A percentile compares a stretch with the other conserved stretches of the same genome.
Evolutionary conservation across 2,797 vertebrate genomes (phyloP).

Genomic region (Rhinella marina): DNA sequence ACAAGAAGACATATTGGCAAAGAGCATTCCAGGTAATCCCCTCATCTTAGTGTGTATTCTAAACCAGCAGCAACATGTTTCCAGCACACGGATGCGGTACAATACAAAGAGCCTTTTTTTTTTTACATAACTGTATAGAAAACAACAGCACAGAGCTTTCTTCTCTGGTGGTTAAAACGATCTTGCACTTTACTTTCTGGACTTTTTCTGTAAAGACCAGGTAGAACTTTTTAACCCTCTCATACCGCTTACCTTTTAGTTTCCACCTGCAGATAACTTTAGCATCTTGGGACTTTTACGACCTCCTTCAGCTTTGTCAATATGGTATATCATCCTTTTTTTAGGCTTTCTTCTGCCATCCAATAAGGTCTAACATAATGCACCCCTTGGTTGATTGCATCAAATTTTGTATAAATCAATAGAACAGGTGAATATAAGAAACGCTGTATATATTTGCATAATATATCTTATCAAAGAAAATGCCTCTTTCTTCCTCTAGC

Average conservation of each 20-base stretch:
- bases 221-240: not conserved
- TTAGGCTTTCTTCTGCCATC: not conserved
- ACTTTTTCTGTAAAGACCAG: not conserved
- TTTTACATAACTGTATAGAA: constrained; percentile 46
- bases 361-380: not conserved
- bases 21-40: constrained; percentile 65
- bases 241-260: not conserved
- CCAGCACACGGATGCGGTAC: constrained; percentile 69
- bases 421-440: no score
- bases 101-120: constrained; percentile 71
- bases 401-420: no score
- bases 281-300: not conserved
- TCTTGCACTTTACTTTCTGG: not conserved
- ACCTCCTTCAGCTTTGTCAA: not conserved
- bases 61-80: constrained; percentile 70
- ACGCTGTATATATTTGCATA: no score
- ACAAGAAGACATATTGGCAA: constrained; percentile 63
- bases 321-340: not conserved
- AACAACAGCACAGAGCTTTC: not conserved
- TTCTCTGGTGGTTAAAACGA: not conserved
- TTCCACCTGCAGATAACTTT: not conserved
- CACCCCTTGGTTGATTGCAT: not conserved
- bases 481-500: no score
- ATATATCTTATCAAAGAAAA: no score
- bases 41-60: constrained; percentile 60